These are phyloP conservation scores for Calidris pugnax DNA, from an alignment of 2,113 vertebrate species.

Conservation along the genomic window DNA sequence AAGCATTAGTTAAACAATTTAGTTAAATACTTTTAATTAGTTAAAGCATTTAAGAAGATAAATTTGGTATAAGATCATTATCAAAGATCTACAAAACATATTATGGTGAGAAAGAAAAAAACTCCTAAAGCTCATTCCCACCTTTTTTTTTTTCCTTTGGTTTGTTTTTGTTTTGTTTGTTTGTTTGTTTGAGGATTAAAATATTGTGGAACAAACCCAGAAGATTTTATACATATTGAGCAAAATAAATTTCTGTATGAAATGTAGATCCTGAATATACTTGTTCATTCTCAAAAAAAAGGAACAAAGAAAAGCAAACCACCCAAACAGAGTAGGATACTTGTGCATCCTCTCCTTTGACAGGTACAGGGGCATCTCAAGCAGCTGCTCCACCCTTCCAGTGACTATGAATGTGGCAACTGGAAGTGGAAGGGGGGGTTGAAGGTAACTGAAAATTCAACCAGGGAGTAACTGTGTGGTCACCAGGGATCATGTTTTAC, in stretches of 20 bases:
- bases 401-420: background rate
- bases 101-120: background rate
- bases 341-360: background rate
- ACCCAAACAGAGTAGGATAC: background rate
- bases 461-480: background rate
- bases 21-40: background rate
- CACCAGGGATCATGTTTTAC: no score
- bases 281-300: background rate
- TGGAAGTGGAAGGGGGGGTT: background rate
- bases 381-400: background rate
- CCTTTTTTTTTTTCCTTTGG: background rate
- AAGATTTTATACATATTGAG: background rate
- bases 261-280: background rate
- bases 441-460: background rate
- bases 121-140: background rate
- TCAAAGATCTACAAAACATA: background rate
- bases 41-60: background rate
- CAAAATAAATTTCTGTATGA: background rate
- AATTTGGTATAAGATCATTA: background rate
- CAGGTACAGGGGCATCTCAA: background rate
- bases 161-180: background rate
- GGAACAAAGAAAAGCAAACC: background rate
- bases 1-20: background rate
- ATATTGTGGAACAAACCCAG: fast-evolving
- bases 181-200: background rate